Conservation (phyloP, 2,888 invertebrate species). For the Chorisops tibialis region DNA sequence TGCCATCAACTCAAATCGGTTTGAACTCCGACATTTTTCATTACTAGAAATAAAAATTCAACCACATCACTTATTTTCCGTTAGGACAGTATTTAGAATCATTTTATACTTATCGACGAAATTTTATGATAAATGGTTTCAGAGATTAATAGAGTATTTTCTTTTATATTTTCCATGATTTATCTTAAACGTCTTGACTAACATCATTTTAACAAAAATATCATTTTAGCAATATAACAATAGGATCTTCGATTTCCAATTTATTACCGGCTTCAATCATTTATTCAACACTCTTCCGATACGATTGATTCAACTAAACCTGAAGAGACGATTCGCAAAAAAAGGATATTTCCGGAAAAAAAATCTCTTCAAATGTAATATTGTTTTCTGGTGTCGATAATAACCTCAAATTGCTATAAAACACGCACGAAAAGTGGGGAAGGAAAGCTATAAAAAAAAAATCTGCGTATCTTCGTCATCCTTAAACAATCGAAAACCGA, state of each 20-base stretch:
- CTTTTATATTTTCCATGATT: no score
- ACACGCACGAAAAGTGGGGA: not conserved
- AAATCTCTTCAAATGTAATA: not conserved
- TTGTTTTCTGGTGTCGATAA: slow-evolving; percentile 3
- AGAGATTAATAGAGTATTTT: no score
- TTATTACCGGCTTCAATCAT: not conserved
- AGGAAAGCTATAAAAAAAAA: not conserved
- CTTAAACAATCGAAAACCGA: slow-evolving; percentile 10
- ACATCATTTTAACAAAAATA: no score
- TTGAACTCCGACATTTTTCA: no score
- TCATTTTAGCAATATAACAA: not conserved
- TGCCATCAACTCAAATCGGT: no score
- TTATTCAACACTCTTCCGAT: slow-evolving; percentile 2
- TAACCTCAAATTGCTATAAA: slow-evolving; percentile 4
- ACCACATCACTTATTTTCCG: no score
- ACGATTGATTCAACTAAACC: not conserved
- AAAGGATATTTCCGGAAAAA: not conserved
- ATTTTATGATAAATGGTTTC: no score
- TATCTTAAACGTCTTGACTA: no score
- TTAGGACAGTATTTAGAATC: no score
- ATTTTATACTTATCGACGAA: no score
- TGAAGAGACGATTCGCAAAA: not conserved
- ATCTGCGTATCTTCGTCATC: not conserved
- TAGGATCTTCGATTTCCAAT: not conserved
- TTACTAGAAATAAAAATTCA: no score